Evolutionary conservation across 2,113 vertebrate species (phyloP).

Genomic region (Dolichotis patagonum): DNA sequence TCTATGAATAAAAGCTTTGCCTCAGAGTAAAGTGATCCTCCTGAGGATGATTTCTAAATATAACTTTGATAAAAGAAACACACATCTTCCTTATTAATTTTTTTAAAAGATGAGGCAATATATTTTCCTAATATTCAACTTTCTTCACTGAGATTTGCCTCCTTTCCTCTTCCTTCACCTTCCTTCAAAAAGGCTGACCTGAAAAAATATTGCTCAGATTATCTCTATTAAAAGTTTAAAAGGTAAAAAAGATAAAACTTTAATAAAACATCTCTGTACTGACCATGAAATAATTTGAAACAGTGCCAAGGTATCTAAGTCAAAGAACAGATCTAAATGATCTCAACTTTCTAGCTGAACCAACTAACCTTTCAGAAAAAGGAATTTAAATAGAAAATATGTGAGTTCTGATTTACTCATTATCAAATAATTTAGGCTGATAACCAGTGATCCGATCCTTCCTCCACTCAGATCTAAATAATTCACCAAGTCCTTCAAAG

Average conservation of each 20-base stretch:
- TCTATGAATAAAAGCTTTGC: not conserved
- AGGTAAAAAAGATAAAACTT: not conserved
- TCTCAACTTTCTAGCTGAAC: not conserved
- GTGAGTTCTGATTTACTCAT: not conserved
- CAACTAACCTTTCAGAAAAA: not conserved
- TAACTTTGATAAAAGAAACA: not conserved
- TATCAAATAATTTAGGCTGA: not conserved
- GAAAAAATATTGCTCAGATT: not conserved
- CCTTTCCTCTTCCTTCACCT: not conserved
- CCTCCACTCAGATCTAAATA: slow-evolving; percentile 9
- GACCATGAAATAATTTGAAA: slow-evolving; percentile 22
- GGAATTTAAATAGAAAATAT: not conserved
- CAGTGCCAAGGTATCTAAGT: not conserved
- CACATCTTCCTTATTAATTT: not conserved
- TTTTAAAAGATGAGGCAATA: not conserved
- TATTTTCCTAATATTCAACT: not conserved
- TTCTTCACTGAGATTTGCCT: not conserved
- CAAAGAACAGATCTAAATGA: not conserved
- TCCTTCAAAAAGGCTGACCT: not conserved
- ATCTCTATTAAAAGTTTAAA: slow-evolving; percentile 7
- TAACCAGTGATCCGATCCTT: not conserved
- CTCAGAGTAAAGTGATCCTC: slow-evolving; percentile 5
- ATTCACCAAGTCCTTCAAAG: not conserved
- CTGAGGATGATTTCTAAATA: not conserved
- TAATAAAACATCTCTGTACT: slow-evolving; percentile 27